Conservation (phyloP, 2,888 invertebrate species). For the Rhimphoctona megacephalus region DNA sequence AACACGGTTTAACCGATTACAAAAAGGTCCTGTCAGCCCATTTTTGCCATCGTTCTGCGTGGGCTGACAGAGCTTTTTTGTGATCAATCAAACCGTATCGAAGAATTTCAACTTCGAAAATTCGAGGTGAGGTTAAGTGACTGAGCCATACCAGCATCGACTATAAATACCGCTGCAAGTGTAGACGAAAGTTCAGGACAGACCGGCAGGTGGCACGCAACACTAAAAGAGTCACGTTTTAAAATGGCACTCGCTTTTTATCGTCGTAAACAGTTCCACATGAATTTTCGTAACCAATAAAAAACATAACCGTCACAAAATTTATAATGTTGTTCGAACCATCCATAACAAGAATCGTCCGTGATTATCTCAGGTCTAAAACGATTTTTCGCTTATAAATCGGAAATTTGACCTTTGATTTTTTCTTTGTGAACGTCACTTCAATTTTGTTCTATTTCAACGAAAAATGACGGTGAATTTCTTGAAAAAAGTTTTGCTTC, state of each 20-base stretch:
- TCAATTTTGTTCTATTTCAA: background rate
- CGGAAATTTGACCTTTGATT: background rate
- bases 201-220: background rate
- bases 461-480: background rate
- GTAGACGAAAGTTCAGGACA: background rate
- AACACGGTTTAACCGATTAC: too few species aligned
- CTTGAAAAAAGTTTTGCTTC: background rate
- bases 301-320: background rate
- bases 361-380: background rate
- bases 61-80: too few species aligned
- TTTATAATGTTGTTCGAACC: background rate
- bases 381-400: background rate
- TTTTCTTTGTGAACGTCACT: background rate
- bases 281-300: background rate
- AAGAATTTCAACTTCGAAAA: too few species aligned
- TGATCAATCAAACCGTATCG: too few species aligned
- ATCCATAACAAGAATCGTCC: background rate
- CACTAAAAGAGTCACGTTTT: background rate
- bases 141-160: too few species aligned
- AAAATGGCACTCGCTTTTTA: background rate
- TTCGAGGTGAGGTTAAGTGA: too few species aligned
- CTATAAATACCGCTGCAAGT: too few species aligned
- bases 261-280: background rate
- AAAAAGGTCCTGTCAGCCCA: too few species aligned
- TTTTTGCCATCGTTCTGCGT: too few species aligned